Conservation (phyloP, 2,113 vertebrate species). For the Cynocephalus volans region DNA sequence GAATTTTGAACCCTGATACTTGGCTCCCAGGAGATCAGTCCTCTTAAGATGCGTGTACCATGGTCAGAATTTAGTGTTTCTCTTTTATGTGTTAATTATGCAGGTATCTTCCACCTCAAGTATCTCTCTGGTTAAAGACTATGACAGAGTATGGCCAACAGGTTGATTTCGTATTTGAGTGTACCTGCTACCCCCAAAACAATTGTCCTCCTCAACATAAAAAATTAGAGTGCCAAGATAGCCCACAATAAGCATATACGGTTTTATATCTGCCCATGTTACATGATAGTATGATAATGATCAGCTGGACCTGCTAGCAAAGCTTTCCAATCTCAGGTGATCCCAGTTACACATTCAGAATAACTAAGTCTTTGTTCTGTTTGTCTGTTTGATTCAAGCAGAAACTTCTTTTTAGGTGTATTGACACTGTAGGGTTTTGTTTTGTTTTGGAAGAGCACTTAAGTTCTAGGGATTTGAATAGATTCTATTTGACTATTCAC, state of each 20-base stretch:
- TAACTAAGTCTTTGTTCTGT: not conserved
- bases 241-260: not conserved
- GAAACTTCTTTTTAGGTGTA: slow-evolving; percentile 33
- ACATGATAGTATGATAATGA: not conserved
- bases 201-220: not conserved
- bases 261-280: not conserved
- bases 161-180: slow-evolving; percentile 21
- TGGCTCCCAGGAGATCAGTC: not conserved
- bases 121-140: slow-evolving; percentile 40
- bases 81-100: not conserved
- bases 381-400: not conserved
- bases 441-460: not conserved
- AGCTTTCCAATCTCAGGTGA: not conserved
- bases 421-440: not conserved
- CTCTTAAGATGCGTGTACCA: not conserved
- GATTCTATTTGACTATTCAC: slow-evolving; percentile 12
- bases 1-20: slow-evolving; percentile 24
- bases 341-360: not conserved
- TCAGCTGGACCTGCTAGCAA: not conserved
- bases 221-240: not conserved
- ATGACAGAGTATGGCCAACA: not conserved
- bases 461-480: slow-evolving; percentile 19
- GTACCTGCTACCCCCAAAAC: not conserved
- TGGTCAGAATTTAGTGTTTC: not conserved
- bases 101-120: not conserved